Percentiles rank a stretch among this genome's conserved stretches.
phyloP scores from a whole-genome alignment of 2,797 vertebrate genomes.

The Microcaecilia unicolor region DNA sequence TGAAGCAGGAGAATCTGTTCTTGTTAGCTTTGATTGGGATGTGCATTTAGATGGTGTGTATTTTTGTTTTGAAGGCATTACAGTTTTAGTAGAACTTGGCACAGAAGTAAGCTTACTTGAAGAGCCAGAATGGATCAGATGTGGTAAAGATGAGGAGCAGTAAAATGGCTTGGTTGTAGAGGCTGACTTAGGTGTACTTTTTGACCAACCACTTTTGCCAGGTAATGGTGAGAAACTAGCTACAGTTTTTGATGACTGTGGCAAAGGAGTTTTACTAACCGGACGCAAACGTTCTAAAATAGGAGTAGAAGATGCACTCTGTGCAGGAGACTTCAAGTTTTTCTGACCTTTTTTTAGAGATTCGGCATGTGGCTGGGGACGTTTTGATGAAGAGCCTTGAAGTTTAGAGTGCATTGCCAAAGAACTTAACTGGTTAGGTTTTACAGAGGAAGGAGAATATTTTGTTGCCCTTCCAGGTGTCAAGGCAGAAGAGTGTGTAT shows the following conservation, averaged over 20 bases:
- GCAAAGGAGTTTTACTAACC: slow-evolving; percentile 10
- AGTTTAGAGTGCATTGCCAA: slow-evolving; percentile 13
- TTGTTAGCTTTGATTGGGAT: background rate
- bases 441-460: background rate
- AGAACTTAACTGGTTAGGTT: background rate
- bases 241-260: background rate
- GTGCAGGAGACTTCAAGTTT: slow-evolving; percentile 14
- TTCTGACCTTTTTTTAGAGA: slow-evolving; percentile 20
- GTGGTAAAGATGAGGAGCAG: background rate
- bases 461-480: slow-evolving; percentile 14
- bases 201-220: slow-evolving; percentile 61
- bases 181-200: slow-evolving; percentile 30
- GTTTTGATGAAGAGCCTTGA: slow-evolving; percentile 1
- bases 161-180: background rate
- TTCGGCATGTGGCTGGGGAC: slow-evolving; percentile 11
- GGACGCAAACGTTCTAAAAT: background rate
- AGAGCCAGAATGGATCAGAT: background rate
- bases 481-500: slow-evolving; percentile 11
- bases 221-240: slow-evolving; percentile 44
- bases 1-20: background rate
- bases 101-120: slow-evolving; percentile 10
- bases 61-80: slow-evolving; percentile 21
- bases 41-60: slow-evolving; percentile 10
- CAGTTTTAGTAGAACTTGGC: slow-evolving; percentile 10
- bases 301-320: background rate